phyloP scores from a whole-genome alignment of 2,113 vertebrate species.

The Cynocephalus volans region DNA sequence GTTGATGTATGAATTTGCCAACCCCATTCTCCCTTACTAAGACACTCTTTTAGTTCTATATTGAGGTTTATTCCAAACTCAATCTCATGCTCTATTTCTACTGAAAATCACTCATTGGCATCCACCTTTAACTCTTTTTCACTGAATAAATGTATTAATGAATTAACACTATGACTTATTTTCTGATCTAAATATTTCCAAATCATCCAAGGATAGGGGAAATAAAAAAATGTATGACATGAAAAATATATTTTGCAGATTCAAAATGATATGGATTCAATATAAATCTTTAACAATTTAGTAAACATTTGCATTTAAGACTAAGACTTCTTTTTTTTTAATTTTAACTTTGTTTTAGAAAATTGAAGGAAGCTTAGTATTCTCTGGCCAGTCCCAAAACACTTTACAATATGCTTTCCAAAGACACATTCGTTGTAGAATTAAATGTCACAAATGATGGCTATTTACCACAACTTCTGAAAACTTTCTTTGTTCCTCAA shows the following conservation, averaged over 20 bases:
- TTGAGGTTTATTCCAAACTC: background rate
- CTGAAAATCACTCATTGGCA: constrained; percentile 2
- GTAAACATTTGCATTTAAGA: constrained; percentile 18
- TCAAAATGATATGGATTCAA: constrained; percentile 47
- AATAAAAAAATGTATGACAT: background rate
- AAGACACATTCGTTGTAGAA: background rate
- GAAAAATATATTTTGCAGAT: constrained; percentile 40
- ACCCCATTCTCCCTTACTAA: background rate
- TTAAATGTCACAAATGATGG: constrained; percentile 55
- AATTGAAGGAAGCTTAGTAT: background rate
- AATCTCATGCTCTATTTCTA: background rate
- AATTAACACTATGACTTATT: constrained; percentile 19
- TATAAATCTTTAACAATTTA: constrained; percentile 53
- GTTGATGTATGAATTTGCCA: background rate
- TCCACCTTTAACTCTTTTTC: background rate
- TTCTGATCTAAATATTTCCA: constrained; percentile 57
- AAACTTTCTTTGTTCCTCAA: constrained; percentile 80
- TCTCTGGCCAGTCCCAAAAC: constrained; percentile 6
- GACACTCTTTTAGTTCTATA: background rate
- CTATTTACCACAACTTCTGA: constrained; percentile 72
- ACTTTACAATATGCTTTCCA: constrained; percentile 17
- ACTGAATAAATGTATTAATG: constrained; percentile 57
- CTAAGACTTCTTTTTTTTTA: background rate
- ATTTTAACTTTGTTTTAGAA: constrained; percentile 39
- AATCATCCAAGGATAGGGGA: background rate